These are phyloP conservation scores for Artibeus jamaicensis DNA, from an alignment of 2,797 vertebrate genomes.

Conservation along the genomic window DNA sequence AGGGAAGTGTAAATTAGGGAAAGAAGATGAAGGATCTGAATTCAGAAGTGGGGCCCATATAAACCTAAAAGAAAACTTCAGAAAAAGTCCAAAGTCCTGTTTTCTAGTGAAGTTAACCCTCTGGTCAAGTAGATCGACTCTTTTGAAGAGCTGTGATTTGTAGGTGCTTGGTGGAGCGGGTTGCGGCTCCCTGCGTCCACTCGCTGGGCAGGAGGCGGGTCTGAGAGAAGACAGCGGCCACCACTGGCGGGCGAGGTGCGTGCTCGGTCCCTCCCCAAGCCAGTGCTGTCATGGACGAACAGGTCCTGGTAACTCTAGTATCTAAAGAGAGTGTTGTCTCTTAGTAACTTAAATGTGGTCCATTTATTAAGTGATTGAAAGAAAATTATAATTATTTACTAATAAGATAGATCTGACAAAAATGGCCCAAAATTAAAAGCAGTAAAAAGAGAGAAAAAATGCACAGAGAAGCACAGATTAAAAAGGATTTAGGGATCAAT, in stretches of 20 bases:
- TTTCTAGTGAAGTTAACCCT: background rate
- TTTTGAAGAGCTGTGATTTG: background rate
- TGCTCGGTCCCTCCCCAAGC: background rate
- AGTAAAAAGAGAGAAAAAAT: slow-evolving; percentile 25
- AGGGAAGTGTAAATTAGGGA: background rate
- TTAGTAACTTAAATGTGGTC: background rate
- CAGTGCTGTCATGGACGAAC: background rate
- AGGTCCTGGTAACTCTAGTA: background rate
- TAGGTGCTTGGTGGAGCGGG: background rate
- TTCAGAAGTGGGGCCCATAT: slow-evolving; percentile 16
- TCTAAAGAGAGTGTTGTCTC: background rate
- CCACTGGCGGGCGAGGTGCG: background rate
- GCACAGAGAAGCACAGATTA: background rate
- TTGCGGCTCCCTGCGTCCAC: background rate
- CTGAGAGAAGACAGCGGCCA: background rate
- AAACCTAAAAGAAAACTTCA: background rate
- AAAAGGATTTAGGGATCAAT: background rate
- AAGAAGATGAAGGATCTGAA: slow-evolving; percentile 6
- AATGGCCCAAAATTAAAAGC: background rate
- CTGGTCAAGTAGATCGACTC: background rate
- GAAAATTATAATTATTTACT: background rate
- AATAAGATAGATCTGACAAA: background rate
- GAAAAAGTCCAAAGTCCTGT: background rate
- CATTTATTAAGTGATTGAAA: background rate
- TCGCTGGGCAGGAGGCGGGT: background rate